Conservation (phyloP, 2,888 invertebrate species). For the Dasypolia templi region DNA sequence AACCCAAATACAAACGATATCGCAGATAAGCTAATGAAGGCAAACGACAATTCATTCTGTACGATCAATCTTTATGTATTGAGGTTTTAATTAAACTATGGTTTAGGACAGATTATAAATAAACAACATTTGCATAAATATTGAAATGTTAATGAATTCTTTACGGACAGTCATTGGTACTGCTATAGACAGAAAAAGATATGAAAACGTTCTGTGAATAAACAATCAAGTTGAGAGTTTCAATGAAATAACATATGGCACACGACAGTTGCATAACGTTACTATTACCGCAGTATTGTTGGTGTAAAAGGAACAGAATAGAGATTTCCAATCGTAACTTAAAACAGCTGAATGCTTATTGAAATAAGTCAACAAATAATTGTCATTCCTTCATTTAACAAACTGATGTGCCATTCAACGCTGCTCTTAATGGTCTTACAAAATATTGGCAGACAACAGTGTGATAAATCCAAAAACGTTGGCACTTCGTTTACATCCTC, state of each 20-base stretch:
- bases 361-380: neutral
- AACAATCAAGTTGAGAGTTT: conserved; percentile 45
- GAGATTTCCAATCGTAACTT: conserved; percentile 11
- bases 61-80: conserved; percentile 48
- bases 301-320: conserved; percentile 28
- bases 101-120: conserved; percentile 59
- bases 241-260: conserved; percentile 61
- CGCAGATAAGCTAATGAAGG: conserved; percentile 26
- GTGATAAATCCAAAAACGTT: conserved; percentile 24
- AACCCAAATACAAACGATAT: conserved; percentile 9
- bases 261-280: conserved; percentile 35
- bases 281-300: conserved; percentile 30
- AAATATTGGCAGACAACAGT: conserved; percentile 40
- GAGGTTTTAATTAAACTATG: conserved; percentile 56
- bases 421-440: conserved; percentile 16
- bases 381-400: conserved; percentile 7
- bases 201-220: conserved; percentile 51
- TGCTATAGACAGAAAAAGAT: conserved; percentile 43
- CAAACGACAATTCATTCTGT: conserved; percentile 30
- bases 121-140: conserved; percentile 62
- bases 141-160: conserved; percentile 70
- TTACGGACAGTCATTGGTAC: conserved; percentile 53
- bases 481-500: conserved; percentile 9
- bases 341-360: conserved; percentile 10
- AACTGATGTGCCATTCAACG: neutral